Evolutionary conservation across 2,888 invertebrate species (phyloP).

Genomic region (Orthosia cruda): DNA sequence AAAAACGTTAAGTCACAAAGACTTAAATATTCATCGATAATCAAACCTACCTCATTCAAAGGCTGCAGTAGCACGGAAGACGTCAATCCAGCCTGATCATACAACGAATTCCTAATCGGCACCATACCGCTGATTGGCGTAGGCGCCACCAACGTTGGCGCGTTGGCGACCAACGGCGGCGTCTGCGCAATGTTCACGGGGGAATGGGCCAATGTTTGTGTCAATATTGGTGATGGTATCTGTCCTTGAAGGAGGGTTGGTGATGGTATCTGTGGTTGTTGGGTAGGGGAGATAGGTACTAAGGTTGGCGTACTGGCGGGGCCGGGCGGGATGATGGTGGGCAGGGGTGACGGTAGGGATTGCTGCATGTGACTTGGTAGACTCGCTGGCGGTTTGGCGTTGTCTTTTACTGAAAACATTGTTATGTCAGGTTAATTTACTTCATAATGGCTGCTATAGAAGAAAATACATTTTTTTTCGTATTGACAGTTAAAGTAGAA

Average conservation of each 20-base stretch:
- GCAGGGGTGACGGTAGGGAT: constrained; percentile 76
- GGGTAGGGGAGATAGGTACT: constrained; percentile 63
- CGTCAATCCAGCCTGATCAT: constrained; percentile 85
- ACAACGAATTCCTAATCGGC: constrained; percentile 86
- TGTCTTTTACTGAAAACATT: constrained; percentile 79
- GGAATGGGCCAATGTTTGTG: constrained; percentile 68
- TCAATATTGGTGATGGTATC: constrained; percentile 64
- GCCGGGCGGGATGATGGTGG: constrained; percentile 81
- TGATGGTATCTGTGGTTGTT: constrained; percentile 16
- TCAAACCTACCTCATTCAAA: constrained; percentile 84
- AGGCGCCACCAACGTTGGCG: constrained; percentile 78
- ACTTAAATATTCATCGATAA: not conserved
- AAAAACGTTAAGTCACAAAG: not conserved
- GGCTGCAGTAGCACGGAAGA: constrained; percentile 88
- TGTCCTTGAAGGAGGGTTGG: constrained; percentile 53
- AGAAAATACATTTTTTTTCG: no score
- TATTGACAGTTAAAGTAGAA: no score
- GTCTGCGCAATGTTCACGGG: constrained; percentile 78
- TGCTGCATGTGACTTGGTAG: constrained; percentile 81
- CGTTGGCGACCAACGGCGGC: constrained; percentile 70
- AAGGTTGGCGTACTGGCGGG: constrained; percentile 76
- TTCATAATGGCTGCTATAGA: no score
- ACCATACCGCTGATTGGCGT: constrained; percentile 86
- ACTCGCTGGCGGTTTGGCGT: constrained; percentile 75
- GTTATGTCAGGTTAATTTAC: no score